Base-by-base conservation (phyloP, 2,888 invertebrate species). In the Ophion obscuratus region DNA sequence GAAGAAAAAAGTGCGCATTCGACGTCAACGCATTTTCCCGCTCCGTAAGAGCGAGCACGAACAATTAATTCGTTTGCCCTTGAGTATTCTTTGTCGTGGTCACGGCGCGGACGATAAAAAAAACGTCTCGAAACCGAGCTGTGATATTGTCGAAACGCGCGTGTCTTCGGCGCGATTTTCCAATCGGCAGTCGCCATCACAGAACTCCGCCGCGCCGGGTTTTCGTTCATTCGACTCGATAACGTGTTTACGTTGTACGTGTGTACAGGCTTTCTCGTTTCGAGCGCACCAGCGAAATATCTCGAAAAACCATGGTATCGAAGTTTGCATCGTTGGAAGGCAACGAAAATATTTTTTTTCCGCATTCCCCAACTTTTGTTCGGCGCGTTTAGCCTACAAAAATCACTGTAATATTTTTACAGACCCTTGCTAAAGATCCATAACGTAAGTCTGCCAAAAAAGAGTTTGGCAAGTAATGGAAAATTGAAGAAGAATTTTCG, bases 131-230 rank as follows among this genome's bases (percentile, higher is more conserved):
- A 31, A 27, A 40, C 40, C 40, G 53, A 17, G 36, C n/a, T 62
- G 24, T 40, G 20, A n/a, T 27, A 36, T 64, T 64, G 24, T 31
- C 4, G 6, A 64, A 71, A 31, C 10, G 73, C 40, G 44, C 44
- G 81, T 74, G 47, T 36, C 66, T 71, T 59, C 24, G 27, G 14
- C 31, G 74, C 40, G 31, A 66, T 70, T 75, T 70, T 74, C 64
- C 64, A 27, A 64, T 68, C 68, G 74, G 53, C 73, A 44, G 67
- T 77, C 70, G 27, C 53, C 53, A 27, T 53, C 17, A 14, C 14
- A 47, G 6, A 61, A 40, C 76, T 77, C 73, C 27, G 20, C 44
- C 36, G 20, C 7, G 36, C 27, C 36, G 57, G 57, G 36, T 59
- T 47, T 59, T 36, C 57, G 9, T 36, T 11, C 10, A 5, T n/a